Evolutionary conservation across 64 coral and sea anemone species (phyloP).

Genomic region (Montipora foliosa): DNA sequence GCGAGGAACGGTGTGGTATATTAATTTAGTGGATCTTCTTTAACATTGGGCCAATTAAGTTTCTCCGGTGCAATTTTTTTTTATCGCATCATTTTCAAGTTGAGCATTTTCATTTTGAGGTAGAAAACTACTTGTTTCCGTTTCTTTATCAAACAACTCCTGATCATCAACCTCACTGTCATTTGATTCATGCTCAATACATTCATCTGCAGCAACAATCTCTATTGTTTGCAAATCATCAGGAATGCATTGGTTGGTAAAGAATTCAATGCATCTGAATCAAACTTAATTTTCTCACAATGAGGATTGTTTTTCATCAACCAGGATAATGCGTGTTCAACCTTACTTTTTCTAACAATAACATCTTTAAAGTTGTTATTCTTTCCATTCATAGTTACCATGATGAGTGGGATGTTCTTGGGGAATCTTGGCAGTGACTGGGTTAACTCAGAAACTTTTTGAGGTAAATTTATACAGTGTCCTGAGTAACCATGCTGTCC

Average conservation of each 20-base stretch:
- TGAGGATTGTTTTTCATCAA: constrained; percentile 35
- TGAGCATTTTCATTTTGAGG: constrained; percentile 53
- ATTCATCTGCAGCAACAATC: not conserved
- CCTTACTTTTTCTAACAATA: constrained; percentile 9
- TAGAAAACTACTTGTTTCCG: constrained; percentile 56
- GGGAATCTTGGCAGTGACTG: not conserved
- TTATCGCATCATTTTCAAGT: constrained; percentile 54
- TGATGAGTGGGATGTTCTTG: constrained; percentile 8
- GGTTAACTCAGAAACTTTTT: constrained; percentile 39
- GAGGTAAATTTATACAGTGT: constrained; percentile 20
- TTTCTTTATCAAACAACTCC: constrained; percentile 12
- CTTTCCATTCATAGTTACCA: constrained; percentile 53
- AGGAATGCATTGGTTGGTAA: constrained; percentile 16
- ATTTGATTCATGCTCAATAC: not conserved
- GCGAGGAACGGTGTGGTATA: constrained; percentile 56
- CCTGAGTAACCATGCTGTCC: constrained; percentile 20
- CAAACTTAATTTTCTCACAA: constrained; percentile 23
- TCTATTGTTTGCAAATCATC: not conserved
- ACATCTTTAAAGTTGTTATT: constrained; percentile 55
- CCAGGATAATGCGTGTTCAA: constrained; percentile 16
- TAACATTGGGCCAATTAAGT: constrained; percentile 54
- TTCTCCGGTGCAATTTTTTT: not conserved
- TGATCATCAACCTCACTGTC: constrained; percentile 13
- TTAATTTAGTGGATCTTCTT: constrained; percentile 62
- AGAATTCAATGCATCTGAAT: constrained; percentile 28